Conservation (phyloP, 2,113 vertebrate genomes). For the Gasterosteus nipponicus region DNA sequence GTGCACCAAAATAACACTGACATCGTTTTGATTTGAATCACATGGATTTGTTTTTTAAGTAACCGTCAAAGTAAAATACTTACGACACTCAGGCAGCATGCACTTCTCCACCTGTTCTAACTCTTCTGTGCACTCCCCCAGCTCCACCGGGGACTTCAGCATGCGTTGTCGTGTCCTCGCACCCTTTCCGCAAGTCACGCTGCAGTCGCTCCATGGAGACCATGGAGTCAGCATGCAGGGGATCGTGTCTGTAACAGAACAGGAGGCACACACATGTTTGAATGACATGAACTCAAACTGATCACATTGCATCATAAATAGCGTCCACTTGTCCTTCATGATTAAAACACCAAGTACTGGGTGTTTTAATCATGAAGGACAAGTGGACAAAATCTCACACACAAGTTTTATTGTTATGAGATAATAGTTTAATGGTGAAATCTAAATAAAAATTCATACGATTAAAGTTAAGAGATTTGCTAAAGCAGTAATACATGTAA, state of each 20-base stretch:
- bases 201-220: constrained; percentile 99
- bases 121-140: constrained; percentile 95
- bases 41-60: neutral
- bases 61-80: constrained; percentile 70
- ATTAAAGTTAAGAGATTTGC: neutral
- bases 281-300: neutral
- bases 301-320: neutral
- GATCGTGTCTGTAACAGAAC: constrained; percentile 88
- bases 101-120: constrained; percentile 98
- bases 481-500: too few relatives aligned
- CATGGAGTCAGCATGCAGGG: constrained; percentile 94
- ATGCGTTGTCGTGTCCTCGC: constrained; percentile 88
- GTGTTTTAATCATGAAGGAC: neutral
- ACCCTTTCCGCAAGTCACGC: constrained; percentile 95
- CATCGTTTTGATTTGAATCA: neutral
- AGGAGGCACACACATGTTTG: neutral
- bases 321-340: too few relatives aligned
- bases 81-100: constrained; percentile 98
- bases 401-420: neutral
- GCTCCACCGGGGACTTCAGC: constrained; percentile 94
- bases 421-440: neutral
- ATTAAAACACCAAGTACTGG: too few relatives aligned
- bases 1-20: neutral
- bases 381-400: neutral
- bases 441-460: neutral